These are phyloP conservation scores for Drosophila hydei DNA, from an alignment of 1,140 invertebrate species.

Conservation along the genomic window DNA sequence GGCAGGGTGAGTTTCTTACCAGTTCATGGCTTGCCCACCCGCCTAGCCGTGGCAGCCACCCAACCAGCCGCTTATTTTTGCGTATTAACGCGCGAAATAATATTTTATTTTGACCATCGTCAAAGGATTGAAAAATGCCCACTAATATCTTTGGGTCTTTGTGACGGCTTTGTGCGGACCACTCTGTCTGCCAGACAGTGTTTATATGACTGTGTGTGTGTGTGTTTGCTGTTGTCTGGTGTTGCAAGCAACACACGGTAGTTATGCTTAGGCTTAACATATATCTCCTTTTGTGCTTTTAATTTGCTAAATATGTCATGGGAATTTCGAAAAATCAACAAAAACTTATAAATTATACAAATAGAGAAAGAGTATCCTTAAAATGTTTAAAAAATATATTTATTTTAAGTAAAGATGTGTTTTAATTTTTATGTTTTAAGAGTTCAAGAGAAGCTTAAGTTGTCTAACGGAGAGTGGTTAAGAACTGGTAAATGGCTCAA, in stretches of 20 bases:
- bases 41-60: conserved; percentile 62
- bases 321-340: neutral
- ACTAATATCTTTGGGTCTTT: conserved; percentile 81
- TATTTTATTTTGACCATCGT: conserved; percentile 81
- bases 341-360: neutral
- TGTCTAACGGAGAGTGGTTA: too few species aligned
- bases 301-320: conserved; percentile 9
- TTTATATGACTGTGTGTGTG: conserved; percentile 8
- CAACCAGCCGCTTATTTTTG: conserved; percentile 75
- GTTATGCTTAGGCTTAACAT: conserved; percentile 24
- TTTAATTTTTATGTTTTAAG: too few species aligned
- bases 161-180: conserved; percentile 65
- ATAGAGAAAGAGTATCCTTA: neutral
- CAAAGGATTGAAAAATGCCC: conserved; percentile 81
- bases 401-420: too few species aligned
- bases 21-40: conserved; percentile 54
- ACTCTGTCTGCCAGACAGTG: neutral
- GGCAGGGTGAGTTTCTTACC: neutral
- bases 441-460: too few species aligned
- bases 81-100: conserved; percentile 82
- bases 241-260: conserved; percentile 25
- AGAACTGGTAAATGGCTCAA: too few species aligned
- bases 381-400: too few species aligned
- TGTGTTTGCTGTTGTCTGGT: conserved; percentile 1
- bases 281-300: conserved; percentile 18